phyloP scores from a whole-genome alignment of 2,888 invertebrate genomes.

The Mayetiola destructor region DNA sequence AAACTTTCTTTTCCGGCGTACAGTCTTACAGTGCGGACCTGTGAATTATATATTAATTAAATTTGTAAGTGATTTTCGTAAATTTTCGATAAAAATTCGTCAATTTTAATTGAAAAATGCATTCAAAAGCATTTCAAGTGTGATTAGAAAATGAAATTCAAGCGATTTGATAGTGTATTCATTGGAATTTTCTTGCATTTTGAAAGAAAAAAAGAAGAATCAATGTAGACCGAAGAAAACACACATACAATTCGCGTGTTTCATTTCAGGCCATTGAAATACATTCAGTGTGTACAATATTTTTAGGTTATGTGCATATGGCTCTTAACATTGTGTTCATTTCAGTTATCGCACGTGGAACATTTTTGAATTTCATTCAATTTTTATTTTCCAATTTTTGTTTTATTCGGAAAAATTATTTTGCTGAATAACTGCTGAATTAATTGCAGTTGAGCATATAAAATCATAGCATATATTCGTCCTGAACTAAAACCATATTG shows the following conservation, averaged over 20 bases:
- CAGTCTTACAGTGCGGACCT: constrained; percentile 13
- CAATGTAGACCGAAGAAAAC: background rate
- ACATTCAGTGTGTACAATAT: background rate
- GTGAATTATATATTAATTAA: constrained; percentile 12
- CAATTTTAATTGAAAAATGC: no score
- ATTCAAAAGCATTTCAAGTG: no score
- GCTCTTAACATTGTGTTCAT: background rate
- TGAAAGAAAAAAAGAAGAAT: background rate
- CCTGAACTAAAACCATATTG: constrained; percentile 18
- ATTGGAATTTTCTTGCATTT: background rate
- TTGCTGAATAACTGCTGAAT: no score
- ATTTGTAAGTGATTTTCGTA: constrained; percentile 10
- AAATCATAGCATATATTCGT: constrained; percentile 13
- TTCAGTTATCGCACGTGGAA: constrained; percentile 9
- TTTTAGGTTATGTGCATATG: constrained; percentile 3
- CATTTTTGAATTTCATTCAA: background rate
- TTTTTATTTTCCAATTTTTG: background rate
- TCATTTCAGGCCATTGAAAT: no score
- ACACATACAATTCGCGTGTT: constrained; percentile 3
- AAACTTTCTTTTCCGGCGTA: constrained; percentile 15
- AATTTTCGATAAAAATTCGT: background rate
- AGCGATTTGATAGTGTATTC: background rate
- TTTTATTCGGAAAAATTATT: background rate
- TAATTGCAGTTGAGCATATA: no score
- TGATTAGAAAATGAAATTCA: background rate